Evolutionary conservation across 2,888 invertebrate species (phyloP).

Genomic region (Neria commutata): DNA sequence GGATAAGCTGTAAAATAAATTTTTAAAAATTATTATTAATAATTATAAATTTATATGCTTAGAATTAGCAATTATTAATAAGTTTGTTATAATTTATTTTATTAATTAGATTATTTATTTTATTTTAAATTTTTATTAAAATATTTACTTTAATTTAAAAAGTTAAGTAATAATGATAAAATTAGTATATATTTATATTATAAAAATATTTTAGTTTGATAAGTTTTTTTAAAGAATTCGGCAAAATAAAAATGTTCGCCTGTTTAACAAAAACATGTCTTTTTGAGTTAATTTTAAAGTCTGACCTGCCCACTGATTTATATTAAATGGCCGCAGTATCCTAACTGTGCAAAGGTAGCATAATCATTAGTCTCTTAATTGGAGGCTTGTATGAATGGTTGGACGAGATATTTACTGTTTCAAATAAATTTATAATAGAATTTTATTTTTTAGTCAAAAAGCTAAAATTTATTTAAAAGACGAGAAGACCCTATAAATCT

Average conservation of each 20-base stretch:
- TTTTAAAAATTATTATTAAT: conserved; percentile 62
- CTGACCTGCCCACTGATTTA: conserved; percentile 74
- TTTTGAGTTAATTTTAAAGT: conserved; percentile 70
- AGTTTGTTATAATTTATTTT: conserved; percentile 64
- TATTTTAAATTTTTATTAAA: conserved; percentile 61
- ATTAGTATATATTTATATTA: conserved; percentile 65
- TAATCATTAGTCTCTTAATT: conserved; percentile 83
- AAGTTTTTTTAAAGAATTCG: conserved; percentile 68
- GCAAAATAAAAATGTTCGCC: conserved; percentile 70
- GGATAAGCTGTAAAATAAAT: conserved; percentile 68
- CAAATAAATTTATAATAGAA: conserved; percentile 62
- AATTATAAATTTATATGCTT: conserved; percentile 65
- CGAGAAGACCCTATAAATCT: conserved; percentile 83
- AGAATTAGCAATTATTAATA: conserved; percentile 66
- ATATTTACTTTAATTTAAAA: conserved; percentile 60
- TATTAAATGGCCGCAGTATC: conserved; percentile 79
- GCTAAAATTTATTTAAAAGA: conserved; percentile 64
- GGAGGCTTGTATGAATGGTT: conserved; percentile 78
- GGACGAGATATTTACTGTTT: conserved; percentile 71
- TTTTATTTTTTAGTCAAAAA: conserved; percentile 66
- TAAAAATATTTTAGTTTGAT: conserved; percentile 42
- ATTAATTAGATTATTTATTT: conserved; percentile 62
- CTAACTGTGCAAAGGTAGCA: conserved; percentile 82
- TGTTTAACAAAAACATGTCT: conserved; percentile 82
- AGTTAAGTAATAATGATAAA: conserved; percentile 66